Percentiles rank a stretch among this genome's conserved stretches.
These are phyloP conservation scores for Macrophya annulata DNA, from an alignment of 2,888 invertebrate species.

Conservation along the genomic window DNA sequence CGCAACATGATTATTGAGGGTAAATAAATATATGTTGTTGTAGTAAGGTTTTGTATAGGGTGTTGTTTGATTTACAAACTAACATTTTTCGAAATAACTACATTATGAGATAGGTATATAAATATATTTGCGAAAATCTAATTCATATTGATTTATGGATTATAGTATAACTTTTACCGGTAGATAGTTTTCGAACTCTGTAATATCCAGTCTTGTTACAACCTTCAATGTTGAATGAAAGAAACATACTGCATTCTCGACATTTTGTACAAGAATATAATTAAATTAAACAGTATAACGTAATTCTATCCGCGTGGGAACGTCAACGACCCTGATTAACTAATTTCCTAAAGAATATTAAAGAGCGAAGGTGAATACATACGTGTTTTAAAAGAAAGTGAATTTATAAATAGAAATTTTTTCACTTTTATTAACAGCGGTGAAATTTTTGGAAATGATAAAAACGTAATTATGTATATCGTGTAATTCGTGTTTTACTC, in stretches of 20 bases:
- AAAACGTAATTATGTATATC: too few relatives aligned
- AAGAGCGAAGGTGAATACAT: not conserved
- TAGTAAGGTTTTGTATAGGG: not conserved
- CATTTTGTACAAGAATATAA: not conserved
- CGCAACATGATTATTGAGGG: constrained; percentile 17
- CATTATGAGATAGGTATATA: not conserved
- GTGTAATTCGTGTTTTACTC: too few relatives aligned
- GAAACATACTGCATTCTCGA: not conserved
- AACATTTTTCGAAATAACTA: constrained; percentile 18
- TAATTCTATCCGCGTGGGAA: not conserved
- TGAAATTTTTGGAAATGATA: too few relatives aligned
- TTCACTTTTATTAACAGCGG: not conserved
- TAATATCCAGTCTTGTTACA: not conserved
- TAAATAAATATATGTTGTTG: not conserved
- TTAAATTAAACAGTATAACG: not conserved
- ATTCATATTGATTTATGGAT: not conserved
- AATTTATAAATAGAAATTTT: not conserved
- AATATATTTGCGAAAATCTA: not conserved
- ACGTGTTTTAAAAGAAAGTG: too few relatives aligned
- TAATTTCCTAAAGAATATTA: not conserved
- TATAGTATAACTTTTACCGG: not conserved
- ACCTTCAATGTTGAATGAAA: not conserved
- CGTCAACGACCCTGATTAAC: constrained; percentile 28
- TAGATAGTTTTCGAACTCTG: not conserved
- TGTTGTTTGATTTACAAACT: constrained; percentile 11